Evolutionary conservation across 2,113 vertebrate species (phyloP).

Genomic region (Setophaga coronata): DNA sequence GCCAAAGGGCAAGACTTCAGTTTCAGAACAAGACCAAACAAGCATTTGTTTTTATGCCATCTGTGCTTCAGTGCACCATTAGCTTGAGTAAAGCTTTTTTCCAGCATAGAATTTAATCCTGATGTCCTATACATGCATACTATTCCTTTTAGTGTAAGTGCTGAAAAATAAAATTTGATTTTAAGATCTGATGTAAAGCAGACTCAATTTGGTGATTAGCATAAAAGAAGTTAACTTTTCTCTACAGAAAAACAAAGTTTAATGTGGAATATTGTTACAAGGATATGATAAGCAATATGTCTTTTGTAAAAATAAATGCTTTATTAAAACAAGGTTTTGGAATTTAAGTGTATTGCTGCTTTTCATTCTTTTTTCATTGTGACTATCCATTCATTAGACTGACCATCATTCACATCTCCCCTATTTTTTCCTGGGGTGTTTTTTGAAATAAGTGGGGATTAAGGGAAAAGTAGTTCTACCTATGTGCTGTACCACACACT

Average conservation of each 20-base stretch:
- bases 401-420: neutral
- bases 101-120: neutral
- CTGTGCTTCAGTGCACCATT: neutral
- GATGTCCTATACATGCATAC: neutral
- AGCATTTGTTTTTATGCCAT: conserved; percentile 6
- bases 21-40: conserved; percentile 56
- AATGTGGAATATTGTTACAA: neutral
- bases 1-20: conserved; percentile 32
- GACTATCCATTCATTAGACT: neutral
- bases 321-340: neutral
- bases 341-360: neutral
- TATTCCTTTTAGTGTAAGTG: neutral
- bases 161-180: neutral
- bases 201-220: neutral
- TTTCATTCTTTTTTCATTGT: neutral
- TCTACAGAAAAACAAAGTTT: neutral
- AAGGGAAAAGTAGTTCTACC: neutral
- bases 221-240: neutral
- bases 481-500: neutral
- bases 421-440: neutral
- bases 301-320: neutral
- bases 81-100: neutral
- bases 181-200: neutral
- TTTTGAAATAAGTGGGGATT: neutral
- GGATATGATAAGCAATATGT: neutral